phyloP scores from a whole-genome alignment of 2,888 invertebrate genomes.

The Taphrorychus bicolor region DNA sequence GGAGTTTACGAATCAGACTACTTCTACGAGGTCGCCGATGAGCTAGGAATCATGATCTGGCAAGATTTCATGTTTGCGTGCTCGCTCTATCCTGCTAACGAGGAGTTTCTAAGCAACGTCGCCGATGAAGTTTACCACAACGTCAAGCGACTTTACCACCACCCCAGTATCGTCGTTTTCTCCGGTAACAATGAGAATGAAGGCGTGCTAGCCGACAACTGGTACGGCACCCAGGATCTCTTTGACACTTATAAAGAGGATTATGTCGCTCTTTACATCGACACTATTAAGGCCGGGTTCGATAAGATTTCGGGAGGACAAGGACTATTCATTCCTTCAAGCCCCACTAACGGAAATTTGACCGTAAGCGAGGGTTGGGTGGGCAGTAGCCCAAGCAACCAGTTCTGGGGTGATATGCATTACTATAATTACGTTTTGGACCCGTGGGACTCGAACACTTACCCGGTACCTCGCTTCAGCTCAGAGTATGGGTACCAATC shows the following conservation, averaged over 20 bases:
- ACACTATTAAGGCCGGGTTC: slow-evolving; percentile 74
- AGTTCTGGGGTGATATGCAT: slow-evolving; percentile 89
- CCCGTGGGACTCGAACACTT: slow-evolving; percentile 80
- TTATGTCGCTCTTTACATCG: slow-evolving; percentile 83
- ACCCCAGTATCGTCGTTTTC: slow-evolving; percentile 88
- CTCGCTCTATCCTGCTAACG: slow-evolving; percentile 86
- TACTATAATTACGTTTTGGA: slow-evolving; percentile 86
- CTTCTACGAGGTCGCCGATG: slow-evolving; percentile 88
- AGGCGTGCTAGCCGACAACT: slow-evolving; percentile 81
- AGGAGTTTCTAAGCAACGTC: slow-evolving; percentile 76
- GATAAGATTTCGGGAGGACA: slow-evolving; percentile 68
- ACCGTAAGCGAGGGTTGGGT: slow-evolving; percentile 79
- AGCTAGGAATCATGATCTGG: slow-evolving; percentile 93
- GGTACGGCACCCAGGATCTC: slow-evolving; percentile 66
- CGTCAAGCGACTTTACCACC: slow-evolving; percentile 81
- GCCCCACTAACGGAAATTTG: slow-evolving; percentile 84
- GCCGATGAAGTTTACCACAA: slow-evolving; percentile 80
- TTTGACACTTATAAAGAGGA: slow-evolving; percentile 64
- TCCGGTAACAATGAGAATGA: slow-evolving; percentile 99
- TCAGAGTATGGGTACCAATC: slow-evolving; percentile 98
- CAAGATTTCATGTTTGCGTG: slow-evolving; percentile 98
- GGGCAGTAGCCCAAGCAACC: slow-evolving; percentile 77
- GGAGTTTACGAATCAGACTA: slow-evolving; percentile 87
- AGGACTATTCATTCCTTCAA: slow-evolving; percentile 75
- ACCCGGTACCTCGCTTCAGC: slow-evolving; percentile 84